Evolutionary conservation across 2,113 vertebrate genomes (phyloP).

Genomic region (Tenebrosternarchus preto): DNA sequence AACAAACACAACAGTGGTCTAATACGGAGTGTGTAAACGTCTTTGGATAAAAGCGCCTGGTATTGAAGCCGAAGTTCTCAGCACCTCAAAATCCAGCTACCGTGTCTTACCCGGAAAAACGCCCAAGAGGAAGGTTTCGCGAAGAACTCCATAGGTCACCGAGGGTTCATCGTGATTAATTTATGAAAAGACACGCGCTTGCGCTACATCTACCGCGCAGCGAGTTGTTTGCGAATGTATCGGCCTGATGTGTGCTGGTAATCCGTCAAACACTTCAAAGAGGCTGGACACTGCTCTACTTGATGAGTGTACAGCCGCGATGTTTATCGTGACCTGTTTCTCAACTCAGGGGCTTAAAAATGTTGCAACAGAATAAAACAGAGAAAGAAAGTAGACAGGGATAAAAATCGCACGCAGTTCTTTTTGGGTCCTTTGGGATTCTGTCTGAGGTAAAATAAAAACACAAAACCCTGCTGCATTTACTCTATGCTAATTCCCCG

Average conservation of each 20-base stretch:
- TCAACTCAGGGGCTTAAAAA: constrained; percentile 66
- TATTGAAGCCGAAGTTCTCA: not conserved
- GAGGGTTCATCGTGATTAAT: constrained; percentile 23
- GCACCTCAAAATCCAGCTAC: not conserved
- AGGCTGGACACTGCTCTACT: constrained; percentile 50
- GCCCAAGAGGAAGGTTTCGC: not conserved
- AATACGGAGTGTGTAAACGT: constrained; percentile 40
- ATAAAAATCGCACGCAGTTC: constrained; percentile 64
- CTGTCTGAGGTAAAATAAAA: constrained; percentile 33
- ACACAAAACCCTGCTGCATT: not conserved
- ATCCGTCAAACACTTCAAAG: constrained; percentile 71
- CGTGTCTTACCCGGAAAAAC: not conserved
- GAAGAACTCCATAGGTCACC: constrained; percentile 24
- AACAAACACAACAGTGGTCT: not conserved
- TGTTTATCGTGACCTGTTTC: constrained; percentile 72
- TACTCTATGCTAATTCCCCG: constrained; percentile 37
- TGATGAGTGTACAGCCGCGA: constrained; percentile 65
- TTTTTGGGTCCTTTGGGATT: constrained; percentile 50
- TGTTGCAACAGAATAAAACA: constrained; percentile 64
- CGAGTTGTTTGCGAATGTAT: not conserved
- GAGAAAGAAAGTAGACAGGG: constrained; percentile 60
- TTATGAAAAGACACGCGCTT: not conserved
- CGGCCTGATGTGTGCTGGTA: constrained; percentile 42
- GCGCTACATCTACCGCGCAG: not conserved
- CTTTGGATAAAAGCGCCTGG: constrained; percentile 7